phyloP scores from a whole-genome alignment of 2,797 vertebrate species.

The Cossypha caffra region DNA sequence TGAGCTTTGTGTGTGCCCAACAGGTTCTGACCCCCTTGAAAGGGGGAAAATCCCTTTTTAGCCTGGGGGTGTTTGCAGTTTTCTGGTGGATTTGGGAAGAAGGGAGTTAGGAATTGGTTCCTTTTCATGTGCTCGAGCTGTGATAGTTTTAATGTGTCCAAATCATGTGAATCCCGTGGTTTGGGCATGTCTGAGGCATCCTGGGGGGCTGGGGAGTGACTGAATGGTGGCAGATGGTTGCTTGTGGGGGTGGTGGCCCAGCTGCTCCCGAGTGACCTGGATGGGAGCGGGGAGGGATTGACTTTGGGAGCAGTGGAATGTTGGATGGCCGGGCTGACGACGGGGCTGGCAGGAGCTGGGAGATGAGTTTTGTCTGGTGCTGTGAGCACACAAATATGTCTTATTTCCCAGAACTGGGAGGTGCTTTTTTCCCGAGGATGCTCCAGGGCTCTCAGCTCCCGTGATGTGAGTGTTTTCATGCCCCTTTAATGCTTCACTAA shows the following conservation, averaged over 20 bases:
- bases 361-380: background rate
- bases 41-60: background rate
- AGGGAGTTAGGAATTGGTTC: background rate
- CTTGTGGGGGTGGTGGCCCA: background rate
- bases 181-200: background rate
- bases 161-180: fast-evolving
- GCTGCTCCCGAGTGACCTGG: background rate
- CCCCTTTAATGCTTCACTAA: conserved; percentile 64
- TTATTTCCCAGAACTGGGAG: background rate
- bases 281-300: background rate
- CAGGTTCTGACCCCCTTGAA: background rate
- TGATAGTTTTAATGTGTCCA: fast-evolving
- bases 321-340: background rate
- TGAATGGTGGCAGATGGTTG: background rate
- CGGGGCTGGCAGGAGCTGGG: background rate
- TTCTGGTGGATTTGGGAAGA: background rate
- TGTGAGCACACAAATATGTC: background rate
- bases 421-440: background rate
- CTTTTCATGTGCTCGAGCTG: fast-evolving
- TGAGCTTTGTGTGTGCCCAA: fast-evolving
- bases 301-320: background rate
- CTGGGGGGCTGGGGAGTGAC: background rate
- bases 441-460: conserved; percentile 32
- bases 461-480: conserved; percentile 35
- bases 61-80: fast-evolving